Base-by-base conservation (phyloP, 2,888 invertebrate genomes). In the Synergus umbraculus region DNA sequence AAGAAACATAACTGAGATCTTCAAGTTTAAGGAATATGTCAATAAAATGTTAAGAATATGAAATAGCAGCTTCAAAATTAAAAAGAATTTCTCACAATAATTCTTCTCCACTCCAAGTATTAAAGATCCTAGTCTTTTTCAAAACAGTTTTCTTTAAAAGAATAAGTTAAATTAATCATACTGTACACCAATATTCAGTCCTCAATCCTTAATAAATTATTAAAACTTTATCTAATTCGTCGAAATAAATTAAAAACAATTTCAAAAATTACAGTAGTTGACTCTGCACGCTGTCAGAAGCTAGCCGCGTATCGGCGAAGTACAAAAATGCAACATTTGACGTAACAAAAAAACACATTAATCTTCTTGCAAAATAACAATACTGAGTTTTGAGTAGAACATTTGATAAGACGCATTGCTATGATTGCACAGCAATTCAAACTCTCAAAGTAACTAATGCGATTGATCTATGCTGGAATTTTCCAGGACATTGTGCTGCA, bases 221-320 rank as follows among this genome's bases (percentile, higher is more conserved):
- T 60, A 60, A 60, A 18, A 60, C 18, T 22, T 22, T 60, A 22
- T 60, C 18, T 22, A 60, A 60, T 60, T 60, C 12, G 60, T 60
- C 10, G 10, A 60, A 60, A 65, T 65, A 65, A 65, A 65, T 37
- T 2, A 65, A 41, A 41, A 29, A 15, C 13, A 43, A 41, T 37
- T 65, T 65, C 10, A 9, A 73, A 8, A 46, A 54, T 37, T 54
- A 15, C 15, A 49, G 54, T 49, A 54, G 4, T 29, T 37, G n/a
- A 54, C 22, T 73, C 73, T 54, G 73, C 54, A 73, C 37, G 49
- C 73, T 73, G 54, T 37, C 49, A 73, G 54, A 73, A 73, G 37
- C 73, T 54, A 49, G 49, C 13, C 73, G 46, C 4, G 37, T 49
- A 41, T 73, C n/a, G n/a, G 29, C 49, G 37, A 73, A 41, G 29